Conservation (phyloP, 2,797 vertebrate species). For the Sebastes matsubarae region DNA sequence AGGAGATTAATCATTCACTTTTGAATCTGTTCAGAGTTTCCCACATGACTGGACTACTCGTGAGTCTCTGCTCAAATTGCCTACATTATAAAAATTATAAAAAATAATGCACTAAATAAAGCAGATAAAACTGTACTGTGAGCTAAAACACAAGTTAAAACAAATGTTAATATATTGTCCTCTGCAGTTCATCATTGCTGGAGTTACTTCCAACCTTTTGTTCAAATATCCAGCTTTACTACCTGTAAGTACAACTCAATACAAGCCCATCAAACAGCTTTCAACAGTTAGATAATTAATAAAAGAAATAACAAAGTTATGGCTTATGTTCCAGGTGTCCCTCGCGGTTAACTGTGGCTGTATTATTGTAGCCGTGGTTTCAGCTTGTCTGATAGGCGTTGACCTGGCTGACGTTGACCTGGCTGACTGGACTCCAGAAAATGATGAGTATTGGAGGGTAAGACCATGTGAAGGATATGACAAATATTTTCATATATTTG, state of each 20-base stretch:
- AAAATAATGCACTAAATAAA: background rate
- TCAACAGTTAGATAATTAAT: background rate
- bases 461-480: background rate
- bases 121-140: background rate
- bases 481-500: background rate
- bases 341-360: constrained; percentile 61
- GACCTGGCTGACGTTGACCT: constrained; percentile 73
- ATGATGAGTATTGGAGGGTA: constrained; percentile 23
- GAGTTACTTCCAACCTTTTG: constrained; percentile 69
- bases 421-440: accelerated
- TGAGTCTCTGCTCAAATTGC: constrained; percentile 42
- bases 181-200: constrained; percentile 75
- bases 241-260: constrained; percentile 55
- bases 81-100: background rate
- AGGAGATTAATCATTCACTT: background rate
- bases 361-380: constrained; percentile 47
- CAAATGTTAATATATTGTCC: background rate
- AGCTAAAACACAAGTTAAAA: background rate
- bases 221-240: constrained; percentile 72
- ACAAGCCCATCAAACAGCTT: background rate
- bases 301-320: background rate
- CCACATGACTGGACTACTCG: constrained; percentile 74
- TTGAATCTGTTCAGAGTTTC: constrained; percentile 76
- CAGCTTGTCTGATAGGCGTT: constrained; percentile 52
- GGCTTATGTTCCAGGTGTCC: constrained; percentile 62